Percentiles rank a stretch among this genome's conserved stretches.
These are phyloP conservation scores for Rhabdophis nuchalis DNA, from an alignment of 2,797 vertebrate genomes.

Conservation along the genomic window DNA sequence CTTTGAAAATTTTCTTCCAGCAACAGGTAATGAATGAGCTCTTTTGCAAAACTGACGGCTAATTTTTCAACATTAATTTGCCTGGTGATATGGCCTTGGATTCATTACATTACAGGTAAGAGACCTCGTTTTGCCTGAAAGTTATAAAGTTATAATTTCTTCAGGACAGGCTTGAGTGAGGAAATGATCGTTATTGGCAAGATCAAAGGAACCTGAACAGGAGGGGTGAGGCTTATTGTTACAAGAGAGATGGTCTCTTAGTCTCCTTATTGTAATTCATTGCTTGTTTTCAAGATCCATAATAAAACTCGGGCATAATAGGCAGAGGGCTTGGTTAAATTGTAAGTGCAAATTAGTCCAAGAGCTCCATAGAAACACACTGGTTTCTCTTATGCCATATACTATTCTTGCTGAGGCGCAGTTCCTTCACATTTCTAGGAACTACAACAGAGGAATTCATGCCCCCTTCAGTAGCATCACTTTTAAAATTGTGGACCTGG, in stretches of 20 bases:
- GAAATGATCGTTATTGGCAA: slow-evolving; percentile 32
- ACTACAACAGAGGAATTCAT: slow-evolving; percentile 73
- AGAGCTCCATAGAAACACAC: slow-evolving; percentile 62
- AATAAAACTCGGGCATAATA: slow-evolving; percentile 51
- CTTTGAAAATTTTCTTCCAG: background rate
- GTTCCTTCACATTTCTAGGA: slow-evolving; percentile 71
- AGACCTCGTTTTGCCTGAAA: background rate
- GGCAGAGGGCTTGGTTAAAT: slow-evolving; percentile 65
- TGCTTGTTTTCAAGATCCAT: slow-evolving; percentile 57
- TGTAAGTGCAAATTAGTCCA: slow-evolving; percentile 70
- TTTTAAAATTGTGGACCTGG: slow-evolving; percentile 70
- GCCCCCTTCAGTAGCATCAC: slow-evolving; percentile 67
- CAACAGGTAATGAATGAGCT: background rate
- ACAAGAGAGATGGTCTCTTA: slow-evolving; percentile 18
- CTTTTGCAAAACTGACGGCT: background rate
- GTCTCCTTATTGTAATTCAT: slow-evolving; percentile 53
- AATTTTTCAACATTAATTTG: slow-evolving; percentile 27
- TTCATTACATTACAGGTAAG: slow-evolving; percentile 2
- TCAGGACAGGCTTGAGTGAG: slow-evolving; percentile 30
- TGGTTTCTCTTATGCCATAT: slow-evolving; percentile 59
- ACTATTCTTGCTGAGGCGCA: slow-evolving; percentile 68
- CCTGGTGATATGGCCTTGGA: slow-evolving; percentile 3
- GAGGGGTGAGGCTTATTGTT: slow-evolving; percentile 37
- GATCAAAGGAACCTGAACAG: slow-evolving; percentile 43
- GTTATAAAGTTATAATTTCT: slow-evolving; percentile 31